Evolutionary conservation across 2,888 invertebrate species (phyloP).

Genomic region (Himalopsyche tibetana): DNA sequence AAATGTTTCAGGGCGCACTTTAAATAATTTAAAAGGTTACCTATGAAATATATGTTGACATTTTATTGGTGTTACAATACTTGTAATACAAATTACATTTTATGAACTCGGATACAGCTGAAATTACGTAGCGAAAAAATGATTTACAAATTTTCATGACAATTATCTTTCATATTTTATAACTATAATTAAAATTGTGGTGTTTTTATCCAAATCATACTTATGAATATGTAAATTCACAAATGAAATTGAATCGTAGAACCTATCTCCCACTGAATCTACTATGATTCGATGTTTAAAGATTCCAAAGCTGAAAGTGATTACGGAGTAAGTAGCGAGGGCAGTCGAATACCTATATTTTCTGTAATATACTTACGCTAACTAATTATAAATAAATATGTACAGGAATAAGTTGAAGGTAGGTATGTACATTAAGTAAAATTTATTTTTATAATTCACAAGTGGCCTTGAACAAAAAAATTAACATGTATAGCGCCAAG

Average conservation of each 20-base stretch:
- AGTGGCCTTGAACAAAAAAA: too few relatives aligned
- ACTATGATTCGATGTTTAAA: background rate
- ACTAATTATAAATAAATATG: constrained; percentile 35
- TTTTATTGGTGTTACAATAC: too few relatives aligned
- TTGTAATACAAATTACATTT: too few relatives aligned
- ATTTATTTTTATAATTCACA: constrained; percentile 25
- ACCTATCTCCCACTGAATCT: too few relatives aligned
- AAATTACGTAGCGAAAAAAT: too few relatives aligned
- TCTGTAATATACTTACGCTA: constrained; percentile 35
- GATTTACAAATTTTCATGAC: too few relatives aligned
- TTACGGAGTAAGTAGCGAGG: constrained; percentile 10
- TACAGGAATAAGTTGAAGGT: constrained; percentile 42
- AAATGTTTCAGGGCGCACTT: too few relatives aligned
- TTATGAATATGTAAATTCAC: background rate
- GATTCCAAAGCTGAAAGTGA: background rate
- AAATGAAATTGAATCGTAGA: background rate
- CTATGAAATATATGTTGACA: too few relatives aligned
- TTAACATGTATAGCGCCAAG: too few relatives aligned
- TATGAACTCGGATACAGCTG: too few relatives aligned
- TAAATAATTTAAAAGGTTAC: too few relatives aligned
- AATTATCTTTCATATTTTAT: too few relatives aligned
- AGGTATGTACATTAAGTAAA: constrained; percentile 34
- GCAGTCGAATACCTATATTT: constrained; percentile 28
- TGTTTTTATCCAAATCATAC: constrained; percentile 22
- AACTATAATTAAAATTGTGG: background rate